Evolutionary conservation across 2,113 vertebrate genomes (phyloP), one percentile per base, ranked within the genome.

Genomic region (Ifrita kowaldi): DNA sequence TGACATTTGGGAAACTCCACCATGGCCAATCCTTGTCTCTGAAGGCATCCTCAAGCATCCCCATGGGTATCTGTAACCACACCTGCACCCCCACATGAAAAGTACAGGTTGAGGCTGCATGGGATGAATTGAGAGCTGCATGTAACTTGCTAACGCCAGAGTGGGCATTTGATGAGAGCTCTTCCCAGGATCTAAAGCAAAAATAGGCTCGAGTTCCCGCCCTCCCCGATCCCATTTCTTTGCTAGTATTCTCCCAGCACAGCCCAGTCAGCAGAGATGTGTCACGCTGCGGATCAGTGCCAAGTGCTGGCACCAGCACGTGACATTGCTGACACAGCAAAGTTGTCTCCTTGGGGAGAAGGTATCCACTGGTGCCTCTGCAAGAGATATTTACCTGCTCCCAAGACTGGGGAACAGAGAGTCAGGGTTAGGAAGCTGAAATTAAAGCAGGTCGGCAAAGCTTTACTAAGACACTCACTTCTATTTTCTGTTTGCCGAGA

Each of bases 401-500:
- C 69, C 49, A 33, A 22, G 69, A 89, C 81, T 32, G 73, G 10
- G 53, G 12, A 95, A 87, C 41, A 79, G 13, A 80, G 59, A 75
- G 74, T 27, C 64, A 52, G 90, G 73, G 74, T 78, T 60, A 87
- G 83, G 73, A 93, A 93, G 35, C 37, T 64, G 73, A 84, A 91
- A 96, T 90, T 95, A 94, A 97, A 96, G 96, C 41, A 94, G 71
- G 84, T 35, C 44, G 37, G 65, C 67, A 74, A 83, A 94, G 70
- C 39, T 84, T 75, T 70, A 13, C 79, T 92, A 91, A 91, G 71
- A 76, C 78, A 50, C 69, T 81, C 53, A 27, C 87, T 97, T 94
- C 75, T 96, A 81, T 97, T 97, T 96, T 85, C 86, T 97, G 94
- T 97, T 96, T 96, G 95, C 81, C 6, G 2, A 95, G 94, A 95